Conservation (phyloP, 2,113 vertebrate genomes). For the Colaptes auratus region DNA sequence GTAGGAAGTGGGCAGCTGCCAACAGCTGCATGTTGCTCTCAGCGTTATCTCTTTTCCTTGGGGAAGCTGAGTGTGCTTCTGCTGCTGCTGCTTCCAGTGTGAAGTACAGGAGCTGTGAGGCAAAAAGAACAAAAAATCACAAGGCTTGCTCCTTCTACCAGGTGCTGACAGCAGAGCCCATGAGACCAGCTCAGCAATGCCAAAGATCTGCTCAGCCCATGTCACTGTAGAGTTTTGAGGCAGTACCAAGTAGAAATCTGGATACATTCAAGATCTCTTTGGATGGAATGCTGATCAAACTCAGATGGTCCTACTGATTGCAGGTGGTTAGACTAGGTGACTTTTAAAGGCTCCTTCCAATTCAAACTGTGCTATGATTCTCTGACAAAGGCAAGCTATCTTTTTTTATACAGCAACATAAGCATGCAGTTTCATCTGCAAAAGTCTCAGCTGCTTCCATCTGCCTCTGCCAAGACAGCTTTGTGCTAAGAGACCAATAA, state of each 20-base stretch:
- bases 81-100: not conserved
- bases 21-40: not conserved
- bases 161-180: rapidly evolving
- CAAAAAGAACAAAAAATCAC: not conserved
- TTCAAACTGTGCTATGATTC: no score
- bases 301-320: no score
- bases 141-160: not conserved
- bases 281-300: no score
- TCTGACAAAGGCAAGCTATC: not conserved
- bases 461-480: not conserved
- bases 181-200: not conserved
- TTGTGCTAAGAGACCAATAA: not conserved
- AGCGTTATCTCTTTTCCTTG: not conserved
- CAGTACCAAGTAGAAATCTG: not conserved
- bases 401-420: not conserved
- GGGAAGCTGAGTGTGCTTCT: not conserved
- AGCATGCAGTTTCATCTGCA: not conserved
- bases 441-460: not conserved
- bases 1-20: not conserved
- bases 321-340: no score
- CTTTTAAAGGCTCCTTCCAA: no score
- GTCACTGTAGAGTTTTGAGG: not conserved
- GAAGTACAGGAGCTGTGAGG: not conserved
- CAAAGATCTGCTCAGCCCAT: not conserved
- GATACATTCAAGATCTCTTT: no score